Conservation (phyloP, 1,140 invertebrate species). For the Atta cephalotes region DNA sequence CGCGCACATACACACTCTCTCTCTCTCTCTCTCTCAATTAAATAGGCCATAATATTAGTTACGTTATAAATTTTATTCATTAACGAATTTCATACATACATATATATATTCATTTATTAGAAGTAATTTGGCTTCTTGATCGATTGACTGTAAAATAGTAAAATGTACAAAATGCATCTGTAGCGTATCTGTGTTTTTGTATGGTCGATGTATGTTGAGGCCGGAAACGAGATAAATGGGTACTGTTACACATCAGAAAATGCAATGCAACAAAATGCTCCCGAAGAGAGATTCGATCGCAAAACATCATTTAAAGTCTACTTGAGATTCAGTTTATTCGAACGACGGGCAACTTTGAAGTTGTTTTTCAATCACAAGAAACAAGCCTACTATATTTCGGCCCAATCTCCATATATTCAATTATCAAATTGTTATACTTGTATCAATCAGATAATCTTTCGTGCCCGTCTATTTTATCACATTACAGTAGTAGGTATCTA, state of each 20-base stretch:
- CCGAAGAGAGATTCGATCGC: neutral
- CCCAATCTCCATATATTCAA: neutral
- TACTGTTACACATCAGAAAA: neutral
- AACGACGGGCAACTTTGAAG: neutral
- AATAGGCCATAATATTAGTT: no score
- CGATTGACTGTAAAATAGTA: constrained; percentile 39
- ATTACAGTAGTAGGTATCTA: neutral
- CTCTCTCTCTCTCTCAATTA: no score
- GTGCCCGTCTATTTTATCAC: neutral
- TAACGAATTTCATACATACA: neutral
- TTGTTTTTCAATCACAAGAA: neutral
- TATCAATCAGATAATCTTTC: constrained; percentile 11
- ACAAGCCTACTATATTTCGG: neutral
- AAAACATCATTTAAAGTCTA: neutral
- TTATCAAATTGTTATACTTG: neutral
- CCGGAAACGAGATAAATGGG: constrained; percentile 68
- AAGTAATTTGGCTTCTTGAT: constrained; percentile 13
- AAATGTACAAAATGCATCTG: constrained; percentile 52
- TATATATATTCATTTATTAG: constrained; percentile 12
- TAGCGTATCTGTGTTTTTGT: constrained; percentile 25
- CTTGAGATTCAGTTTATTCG: neutral
- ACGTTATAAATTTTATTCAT: neutral
- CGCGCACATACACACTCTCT: no score
- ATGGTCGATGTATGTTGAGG: constrained; percentile 17
- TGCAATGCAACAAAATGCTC: neutral